Evolutionary conservation across 2,888 invertebrate species (phyloP), one percentile per base, ranked within the genome.

Genomic region (Amphipoea oculea): DNA sequence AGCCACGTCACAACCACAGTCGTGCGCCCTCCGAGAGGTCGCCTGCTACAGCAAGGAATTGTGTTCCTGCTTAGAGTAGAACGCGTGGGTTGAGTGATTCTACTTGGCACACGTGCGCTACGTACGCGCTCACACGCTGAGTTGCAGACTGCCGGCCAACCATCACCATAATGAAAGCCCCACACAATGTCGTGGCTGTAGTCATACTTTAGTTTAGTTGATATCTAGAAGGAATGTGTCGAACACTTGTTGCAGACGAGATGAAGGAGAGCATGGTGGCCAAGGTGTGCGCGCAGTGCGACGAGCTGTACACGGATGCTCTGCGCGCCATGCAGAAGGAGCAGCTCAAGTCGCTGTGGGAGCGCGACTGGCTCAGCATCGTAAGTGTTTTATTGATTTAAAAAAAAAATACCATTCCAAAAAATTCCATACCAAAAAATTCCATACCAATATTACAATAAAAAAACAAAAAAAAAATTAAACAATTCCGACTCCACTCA

Each of bases 241-340:
- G 20, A 71, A 4, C 62, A 17, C n/a, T 71, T 62, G n/a, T 85
- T 94, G 74, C 95, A 98, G 99, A 99, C 95, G 98, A 98, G 89
- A 99, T 99, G 99, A 99, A 99, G 95, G 99, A 99, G 92, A 97
- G 97, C 81, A 98, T 99, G 90, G 98, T 99, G 88, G 99, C 99
- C 17, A 99, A 99, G 97, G 97, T 99, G 89, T 98, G 99, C 88
- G 98, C 98, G 81, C 99, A 99, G 94, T 98, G 98, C 92, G 99
- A 99, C 92, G 99, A 99, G 94, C 97, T 99, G 91, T 99, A 99
- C 96, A 98, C 98, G 23, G 99, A 99, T 92, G 98, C 99, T 51
- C 95, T 98, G 93, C 99, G 99, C 92, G 97, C 98, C 69, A 98
- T 99, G 97, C 98, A 99, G 94, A 98, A 98, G 91, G 99, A 99